A percentile compares a stretch with the other conserved stretches of the same genome.
Evolutionary conservation across 2,888 invertebrate species (phyloP).

Genomic region (Nemurella pictetii): DNA sequence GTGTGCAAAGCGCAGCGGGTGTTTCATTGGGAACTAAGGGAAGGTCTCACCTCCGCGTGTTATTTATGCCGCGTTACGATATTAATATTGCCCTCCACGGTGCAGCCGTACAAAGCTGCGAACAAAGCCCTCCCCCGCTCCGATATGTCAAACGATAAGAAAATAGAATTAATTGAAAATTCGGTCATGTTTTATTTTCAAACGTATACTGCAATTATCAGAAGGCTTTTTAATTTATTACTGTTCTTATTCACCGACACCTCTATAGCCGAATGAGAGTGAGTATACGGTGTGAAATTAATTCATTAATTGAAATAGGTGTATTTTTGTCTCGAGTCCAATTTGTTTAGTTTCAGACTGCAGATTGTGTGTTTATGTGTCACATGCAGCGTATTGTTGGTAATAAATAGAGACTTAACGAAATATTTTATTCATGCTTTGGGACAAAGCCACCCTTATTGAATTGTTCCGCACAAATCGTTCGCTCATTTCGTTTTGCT

Average conservation of each 20-base stretch:
- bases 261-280: too few relatives aligned
- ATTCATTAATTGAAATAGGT: background rate
- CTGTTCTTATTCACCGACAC: background rate
- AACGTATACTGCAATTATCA: background rate
- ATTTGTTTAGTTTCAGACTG: too few relatives aligned
- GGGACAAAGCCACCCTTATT: background rate
- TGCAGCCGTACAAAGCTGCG: background rate
- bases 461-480: background rate
- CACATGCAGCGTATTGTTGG: background rate
- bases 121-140: background rate
- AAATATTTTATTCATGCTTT: background rate
- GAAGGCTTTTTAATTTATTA: background rate
- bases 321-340: too few relatives aligned
- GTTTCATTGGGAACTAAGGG: background rate
- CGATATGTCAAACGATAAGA: background rate
- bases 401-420: background rate
- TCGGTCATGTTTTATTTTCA: background rate
- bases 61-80: background rate
- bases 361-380: background rate
- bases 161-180: background rate
- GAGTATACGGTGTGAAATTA: too few relatives aligned
- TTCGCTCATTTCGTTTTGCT: background rate
- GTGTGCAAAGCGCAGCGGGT: background rate
- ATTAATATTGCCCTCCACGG: background rate
- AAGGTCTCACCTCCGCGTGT: slow-evolving; percentile 2